Conservation (phyloP, 2,888 invertebrate species). For the Slavum lentiscoides region DNA sequence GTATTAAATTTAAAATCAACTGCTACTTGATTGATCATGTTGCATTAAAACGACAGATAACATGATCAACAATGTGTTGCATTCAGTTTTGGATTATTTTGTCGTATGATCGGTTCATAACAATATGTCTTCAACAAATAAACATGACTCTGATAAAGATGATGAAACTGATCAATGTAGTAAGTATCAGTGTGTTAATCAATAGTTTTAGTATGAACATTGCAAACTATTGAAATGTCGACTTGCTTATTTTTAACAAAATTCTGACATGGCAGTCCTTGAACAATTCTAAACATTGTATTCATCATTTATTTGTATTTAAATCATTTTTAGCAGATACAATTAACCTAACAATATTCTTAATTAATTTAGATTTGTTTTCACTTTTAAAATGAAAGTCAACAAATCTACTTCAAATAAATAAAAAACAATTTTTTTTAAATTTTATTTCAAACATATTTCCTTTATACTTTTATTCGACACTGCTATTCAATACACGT, state of each 20-base stretch:
- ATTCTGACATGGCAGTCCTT: background rate
- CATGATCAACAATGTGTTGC: conserved; percentile 46
- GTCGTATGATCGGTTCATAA: conserved; percentile 40
- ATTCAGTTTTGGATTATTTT: conserved; percentile 40
- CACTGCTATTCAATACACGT: no score
- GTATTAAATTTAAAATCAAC: conserved; percentile 11
- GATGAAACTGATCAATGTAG: conserved; percentile 49
- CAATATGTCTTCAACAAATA: conserved; percentile 47
- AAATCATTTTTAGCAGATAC: background rate
- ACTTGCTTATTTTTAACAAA: background rate
- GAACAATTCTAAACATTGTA: background rate
- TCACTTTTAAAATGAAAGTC: background rate
- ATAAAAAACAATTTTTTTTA: background rate
- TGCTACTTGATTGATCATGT: conserved; percentile 30
- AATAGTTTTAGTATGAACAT: conserved; percentile 7
- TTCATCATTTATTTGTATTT: background rate
- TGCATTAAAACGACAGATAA: conserved; percentile 34
- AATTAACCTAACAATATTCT: background rate
- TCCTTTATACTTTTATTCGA: background rate
- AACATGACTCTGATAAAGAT: conserved; percentile 46
- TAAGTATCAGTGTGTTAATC: conserved; percentile 25
- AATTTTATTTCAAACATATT: background rate
- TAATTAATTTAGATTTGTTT: background rate
- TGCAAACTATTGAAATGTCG: background rate
- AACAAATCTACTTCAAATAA: background rate